A percentile compares a stretch with the other conserved stretches of the same genome.
Evolutionary conservation across 2,888 invertebrate genomes (phyloP).

Genomic region (Rosalia funebris): DNA sequence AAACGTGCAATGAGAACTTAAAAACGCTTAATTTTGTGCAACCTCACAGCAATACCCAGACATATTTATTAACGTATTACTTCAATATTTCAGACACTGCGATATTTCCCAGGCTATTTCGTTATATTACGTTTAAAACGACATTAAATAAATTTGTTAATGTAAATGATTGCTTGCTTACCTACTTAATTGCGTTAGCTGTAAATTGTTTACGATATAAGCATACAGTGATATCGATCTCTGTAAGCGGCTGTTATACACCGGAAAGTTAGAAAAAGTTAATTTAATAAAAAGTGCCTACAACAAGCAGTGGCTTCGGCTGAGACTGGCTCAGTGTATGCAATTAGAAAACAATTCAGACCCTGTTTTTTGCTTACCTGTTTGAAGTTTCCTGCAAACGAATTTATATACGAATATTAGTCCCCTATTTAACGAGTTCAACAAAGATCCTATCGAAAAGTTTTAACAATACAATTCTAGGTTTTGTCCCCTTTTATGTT

Average conservation of each 20-base stretch:
- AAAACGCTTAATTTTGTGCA: background rate
- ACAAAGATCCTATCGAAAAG: no score
- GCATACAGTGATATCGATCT: no score
- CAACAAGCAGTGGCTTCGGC: no score
- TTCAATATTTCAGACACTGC: background rate
- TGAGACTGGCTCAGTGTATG: no score
- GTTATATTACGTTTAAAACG: background rate
- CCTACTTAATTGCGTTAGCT: background rate
- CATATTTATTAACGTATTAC: background rate
- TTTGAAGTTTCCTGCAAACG: no score
- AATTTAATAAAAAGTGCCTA: no score
- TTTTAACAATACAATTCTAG: background rate
- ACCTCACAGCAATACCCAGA: background rate
- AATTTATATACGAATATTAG: no score
- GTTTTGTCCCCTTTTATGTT: background rate
- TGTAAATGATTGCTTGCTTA: background rate
- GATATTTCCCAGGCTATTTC: background rate
- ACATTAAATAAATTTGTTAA: background rate
- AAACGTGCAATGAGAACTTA: background rate
- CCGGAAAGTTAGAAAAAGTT: no score
- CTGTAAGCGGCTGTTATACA: no score
- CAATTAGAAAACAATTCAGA: no score
- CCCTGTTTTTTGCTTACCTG: no score
- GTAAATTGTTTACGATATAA: background rate
- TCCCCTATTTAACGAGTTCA: no score